Percentiles rank a stretch among this genome's conserved stretches.
Conservation (phyloP, 2,888 invertebrate genomes). For the Bimastos eiseni region DNA sequence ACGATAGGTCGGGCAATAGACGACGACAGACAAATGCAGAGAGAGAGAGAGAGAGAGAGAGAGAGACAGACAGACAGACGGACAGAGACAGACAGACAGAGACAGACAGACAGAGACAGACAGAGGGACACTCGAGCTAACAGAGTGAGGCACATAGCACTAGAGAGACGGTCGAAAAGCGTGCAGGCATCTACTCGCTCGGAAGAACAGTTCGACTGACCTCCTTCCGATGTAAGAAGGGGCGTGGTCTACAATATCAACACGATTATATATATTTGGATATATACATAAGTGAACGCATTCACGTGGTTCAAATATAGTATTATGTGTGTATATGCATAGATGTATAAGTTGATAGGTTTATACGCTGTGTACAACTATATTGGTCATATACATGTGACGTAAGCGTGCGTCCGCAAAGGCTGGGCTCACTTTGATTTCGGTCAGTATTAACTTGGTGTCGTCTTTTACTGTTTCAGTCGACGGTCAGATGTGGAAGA, state of each 20-base stretch:
- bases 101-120: not conserved
- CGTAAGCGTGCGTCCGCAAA: not conserved
- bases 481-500: not conserved
- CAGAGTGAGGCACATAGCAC: not conserved
- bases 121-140: not conserved
- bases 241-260: constrained; percentile 13
- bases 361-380: not conserved
- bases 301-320: not conserved
- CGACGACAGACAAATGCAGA: not conserved
- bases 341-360: too few species aligned
- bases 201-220: not conserved
- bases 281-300: not conserved
- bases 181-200: not conserved
- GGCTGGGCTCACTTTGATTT: not conserved
- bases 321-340: not conserved
- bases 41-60: not conserved
- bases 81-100: too few species aligned
- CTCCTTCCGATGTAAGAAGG: not conserved
- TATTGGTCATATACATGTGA: not conserved
- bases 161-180: not conserved
- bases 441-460: not conserved
- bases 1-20: not conserved
- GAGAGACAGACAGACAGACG: not conserved
- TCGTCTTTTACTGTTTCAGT: not conserved
- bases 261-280: not conserved